These are phyloP conservation scores for Istiophorus platypterus DNA, from an alignment of 2,113 vertebrate species.

Conservation along the genomic window DNA sequence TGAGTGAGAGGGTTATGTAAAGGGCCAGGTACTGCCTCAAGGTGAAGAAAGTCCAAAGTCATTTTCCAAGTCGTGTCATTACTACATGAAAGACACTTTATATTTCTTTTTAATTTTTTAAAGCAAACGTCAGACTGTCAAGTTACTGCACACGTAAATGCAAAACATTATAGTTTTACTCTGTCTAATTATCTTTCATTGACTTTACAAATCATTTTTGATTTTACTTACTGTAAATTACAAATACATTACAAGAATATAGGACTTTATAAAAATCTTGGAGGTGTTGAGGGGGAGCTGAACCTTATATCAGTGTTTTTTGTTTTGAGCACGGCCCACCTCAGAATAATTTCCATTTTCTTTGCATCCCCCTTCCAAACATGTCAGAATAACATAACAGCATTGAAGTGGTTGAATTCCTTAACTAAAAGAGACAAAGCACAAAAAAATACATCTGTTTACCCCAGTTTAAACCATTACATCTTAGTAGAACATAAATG, in stretches of 20 bases:
- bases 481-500: not conserved
- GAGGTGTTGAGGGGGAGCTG: too few species aligned
- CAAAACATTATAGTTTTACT: not conserved
- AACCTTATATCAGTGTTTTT: not conserved
- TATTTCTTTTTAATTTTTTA: conserved; percentile 1
- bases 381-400: not conserved
- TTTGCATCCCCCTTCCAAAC: too few species aligned
- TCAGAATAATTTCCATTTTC: not conserved
- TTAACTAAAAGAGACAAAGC: not conserved
- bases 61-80: not conserved
- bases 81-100: not conserved
- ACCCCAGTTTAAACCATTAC: not conserved
- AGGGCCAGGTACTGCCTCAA: conserved; percentile 57
- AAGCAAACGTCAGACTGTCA: not conserved
- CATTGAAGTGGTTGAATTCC: not conserved
- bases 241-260: not conserved
- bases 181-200: not conserved
- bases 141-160: too few species aligned
- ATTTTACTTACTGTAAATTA: too few species aligned
- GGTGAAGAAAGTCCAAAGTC: conserved; percentile 41
- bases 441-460: not conserved
- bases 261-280: not conserved
- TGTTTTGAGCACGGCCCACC: not conserved
- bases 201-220: not conserved
- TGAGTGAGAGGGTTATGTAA: conserved; percentile 54